These are phyloP conservation scores for Ornithorhynchus anatinus DNA, from an alignment of 2,113 vertebrate species.

Conservation along the genomic window DNA sequence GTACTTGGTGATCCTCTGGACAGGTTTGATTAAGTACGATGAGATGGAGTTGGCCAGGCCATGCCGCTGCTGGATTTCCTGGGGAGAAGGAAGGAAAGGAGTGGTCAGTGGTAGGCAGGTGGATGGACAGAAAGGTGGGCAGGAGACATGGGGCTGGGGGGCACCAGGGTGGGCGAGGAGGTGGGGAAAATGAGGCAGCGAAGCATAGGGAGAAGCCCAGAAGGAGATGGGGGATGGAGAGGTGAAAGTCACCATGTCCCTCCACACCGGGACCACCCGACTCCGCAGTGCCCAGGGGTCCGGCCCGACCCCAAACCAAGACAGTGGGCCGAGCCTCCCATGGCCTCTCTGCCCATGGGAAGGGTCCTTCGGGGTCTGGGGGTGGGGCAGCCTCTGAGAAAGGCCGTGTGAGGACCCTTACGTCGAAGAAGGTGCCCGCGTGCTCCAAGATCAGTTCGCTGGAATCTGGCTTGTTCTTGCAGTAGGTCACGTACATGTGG, in stretches of 20 bases:
- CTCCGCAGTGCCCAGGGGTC: too few species aligned
- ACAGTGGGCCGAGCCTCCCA: too few species aligned
- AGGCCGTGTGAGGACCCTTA: too few species aligned
- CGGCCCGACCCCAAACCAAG: too few species aligned
- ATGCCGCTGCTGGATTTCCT: slow-evolving; percentile 97
- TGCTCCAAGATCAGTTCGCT: slow-evolving; percentile 97
- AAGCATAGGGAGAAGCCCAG: neutral
- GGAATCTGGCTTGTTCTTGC: slow-evolving; percentile 99
- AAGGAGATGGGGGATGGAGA: neutral
- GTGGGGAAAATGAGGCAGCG: neutral
- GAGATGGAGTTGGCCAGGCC: slow-evolving; percentile 96
- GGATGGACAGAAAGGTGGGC: too few species aligned
- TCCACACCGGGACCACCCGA: too few species aligned
- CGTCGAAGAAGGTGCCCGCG: slow-evolving; percentile 94
- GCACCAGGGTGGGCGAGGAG: too few species aligned
- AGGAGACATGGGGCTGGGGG: neutral
- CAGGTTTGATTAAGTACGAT: slow-evolving; percentile 98
- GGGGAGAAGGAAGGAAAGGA: slow-evolving; percentile 27
- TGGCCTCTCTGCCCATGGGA: too few species aligned
- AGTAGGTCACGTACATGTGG: slow-evolving; percentile 98
- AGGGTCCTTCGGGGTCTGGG: too few species aligned
- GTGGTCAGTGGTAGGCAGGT: neutral
- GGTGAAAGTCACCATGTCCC: too few species aligned
- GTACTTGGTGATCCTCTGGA: slow-evolving; percentile 98
- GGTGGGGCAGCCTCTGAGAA: too few species aligned